Evolutionary conservation across 2,888 invertebrate species (phyloP).

Genomic region (Cryptops parisi): DNA sequence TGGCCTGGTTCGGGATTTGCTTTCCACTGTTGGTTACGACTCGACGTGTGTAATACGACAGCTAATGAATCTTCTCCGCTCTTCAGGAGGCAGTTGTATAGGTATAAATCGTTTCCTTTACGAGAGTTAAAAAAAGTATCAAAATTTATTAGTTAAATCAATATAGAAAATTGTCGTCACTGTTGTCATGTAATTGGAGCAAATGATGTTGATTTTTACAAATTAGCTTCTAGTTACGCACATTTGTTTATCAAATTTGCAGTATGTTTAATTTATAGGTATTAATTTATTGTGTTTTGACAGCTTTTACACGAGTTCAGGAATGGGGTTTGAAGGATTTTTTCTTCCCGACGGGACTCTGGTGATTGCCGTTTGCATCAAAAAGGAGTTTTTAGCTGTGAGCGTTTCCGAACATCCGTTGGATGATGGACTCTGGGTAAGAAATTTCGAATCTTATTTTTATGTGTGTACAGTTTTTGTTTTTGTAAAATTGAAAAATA

Average conservation of each 20-base stretch:
- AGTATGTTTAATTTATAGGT: background rate
- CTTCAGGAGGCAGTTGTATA: background rate
- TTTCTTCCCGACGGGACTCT: slow-evolving; percentile 40
- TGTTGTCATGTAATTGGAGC: too few species aligned
- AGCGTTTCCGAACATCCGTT: slow-evolving; percentile 35
- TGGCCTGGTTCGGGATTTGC: slow-evolving; percentile 46
- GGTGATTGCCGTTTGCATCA: slow-evolving; percentile 41
- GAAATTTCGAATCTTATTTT: slow-evolving; percentile 12
- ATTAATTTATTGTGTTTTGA: background rate
- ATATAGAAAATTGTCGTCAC: too few species aligned
- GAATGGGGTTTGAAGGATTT: slow-evolving; percentile 45
- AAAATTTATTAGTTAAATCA: too few species aligned
- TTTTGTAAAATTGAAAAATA: background rate
- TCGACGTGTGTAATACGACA: slow-evolving; percentile 27
- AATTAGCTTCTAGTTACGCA: too few species aligned
- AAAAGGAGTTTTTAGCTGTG: slow-evolving; percentile 42
- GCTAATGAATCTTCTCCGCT: background rate
- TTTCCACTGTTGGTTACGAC: slow-evolving; percentile 42
- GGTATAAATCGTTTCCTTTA: too few species aligned
- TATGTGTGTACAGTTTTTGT: background rate
- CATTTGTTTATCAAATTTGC: background rate
- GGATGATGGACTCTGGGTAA: slow-evolving; percentile 37
- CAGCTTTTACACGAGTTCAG: slow-evolving; percentile 39
- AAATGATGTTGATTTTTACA: too few species aligned
- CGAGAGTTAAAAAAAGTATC: too few species aligned